phyloP scores from a whole-genome alignment of 2,113 vertebrate genomes.

The Athene noctua region DNA sequence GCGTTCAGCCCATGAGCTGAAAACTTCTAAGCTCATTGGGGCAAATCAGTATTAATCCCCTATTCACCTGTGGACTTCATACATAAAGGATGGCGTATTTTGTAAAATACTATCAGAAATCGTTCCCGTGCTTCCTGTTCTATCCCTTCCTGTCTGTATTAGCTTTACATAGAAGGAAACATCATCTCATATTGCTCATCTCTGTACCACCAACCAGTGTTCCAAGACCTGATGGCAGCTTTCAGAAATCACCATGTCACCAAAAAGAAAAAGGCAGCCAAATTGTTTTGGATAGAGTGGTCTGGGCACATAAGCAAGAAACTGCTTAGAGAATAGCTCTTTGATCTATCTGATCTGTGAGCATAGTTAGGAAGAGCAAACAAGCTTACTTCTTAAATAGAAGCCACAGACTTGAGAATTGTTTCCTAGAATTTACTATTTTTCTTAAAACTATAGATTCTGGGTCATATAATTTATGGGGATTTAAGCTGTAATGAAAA shows the following conservation, averaged over 20 bases:
- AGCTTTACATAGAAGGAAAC: not conserved
- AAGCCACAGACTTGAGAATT: not conserved
- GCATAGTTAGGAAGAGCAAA: not conserved
- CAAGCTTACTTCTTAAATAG: not conserved
- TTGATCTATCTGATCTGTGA: not conserved
- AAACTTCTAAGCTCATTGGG: not conserved
- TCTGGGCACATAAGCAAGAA: not conserved
- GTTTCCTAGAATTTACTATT: not conserved
- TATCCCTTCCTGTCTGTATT: not conserved
- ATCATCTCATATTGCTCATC: not conserved
- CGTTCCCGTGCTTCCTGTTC: not conserved
- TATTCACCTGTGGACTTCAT: not conserved
- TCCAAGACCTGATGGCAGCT: not conserved
- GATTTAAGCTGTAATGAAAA: not conserved
- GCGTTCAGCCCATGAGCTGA: fast-evolving
- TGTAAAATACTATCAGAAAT: not conserved
- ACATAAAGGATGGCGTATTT: not conserved
- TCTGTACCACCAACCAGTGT: not conserved
- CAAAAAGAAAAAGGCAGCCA: not conserved
- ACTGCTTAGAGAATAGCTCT: not conserved
- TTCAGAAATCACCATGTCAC: not conserved
- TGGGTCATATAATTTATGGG: not conserved
- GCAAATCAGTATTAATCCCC: not conserved
- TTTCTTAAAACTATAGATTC: not conserved
- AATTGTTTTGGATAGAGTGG: not conserved